Conservation (phyloP, 2,113 vertebrate genomes). For the Callaeas wilsoni region DNA sequence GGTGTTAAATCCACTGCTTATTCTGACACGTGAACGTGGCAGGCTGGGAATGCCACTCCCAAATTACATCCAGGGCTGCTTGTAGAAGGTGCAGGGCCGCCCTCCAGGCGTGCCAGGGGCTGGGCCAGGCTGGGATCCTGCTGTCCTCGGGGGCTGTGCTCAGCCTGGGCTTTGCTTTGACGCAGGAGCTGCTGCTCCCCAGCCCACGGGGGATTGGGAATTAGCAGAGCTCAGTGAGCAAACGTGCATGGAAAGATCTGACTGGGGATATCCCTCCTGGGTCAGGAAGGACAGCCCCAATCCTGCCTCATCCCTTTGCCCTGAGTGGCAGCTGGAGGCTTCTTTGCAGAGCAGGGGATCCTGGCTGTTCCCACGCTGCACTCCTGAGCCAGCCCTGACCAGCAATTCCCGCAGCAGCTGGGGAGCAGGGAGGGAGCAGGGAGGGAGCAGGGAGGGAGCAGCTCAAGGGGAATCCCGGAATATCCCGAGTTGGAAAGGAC, state of each 20-base stretch:
- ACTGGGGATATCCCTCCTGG: background rate
- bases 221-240: background rate
- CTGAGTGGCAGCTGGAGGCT: background rate
- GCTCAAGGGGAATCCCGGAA: accelerated
- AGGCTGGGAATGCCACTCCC: background rate
- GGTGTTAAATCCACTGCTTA: background rate
- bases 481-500: background rate
- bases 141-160: background rate
- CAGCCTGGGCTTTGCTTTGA: background rate
- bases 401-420: background rate
- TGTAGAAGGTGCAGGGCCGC: background rate
- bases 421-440: background rate
- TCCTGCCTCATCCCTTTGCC: background rate
- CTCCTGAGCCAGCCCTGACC: background rate
- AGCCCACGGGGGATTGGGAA: background rate
- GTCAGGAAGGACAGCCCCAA: background rate
- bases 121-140: background rate
- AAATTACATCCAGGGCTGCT: background rate
- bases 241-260: accelerated
- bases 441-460: background rate
- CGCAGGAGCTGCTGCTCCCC: background rate
- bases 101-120: background rate
- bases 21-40: background rate
- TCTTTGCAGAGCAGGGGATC: background rate
- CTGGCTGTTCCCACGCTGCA: background rate